Conservation (phyloP, 1,140 invertebrate genomes). For the Chymomyza costata region DNA sequence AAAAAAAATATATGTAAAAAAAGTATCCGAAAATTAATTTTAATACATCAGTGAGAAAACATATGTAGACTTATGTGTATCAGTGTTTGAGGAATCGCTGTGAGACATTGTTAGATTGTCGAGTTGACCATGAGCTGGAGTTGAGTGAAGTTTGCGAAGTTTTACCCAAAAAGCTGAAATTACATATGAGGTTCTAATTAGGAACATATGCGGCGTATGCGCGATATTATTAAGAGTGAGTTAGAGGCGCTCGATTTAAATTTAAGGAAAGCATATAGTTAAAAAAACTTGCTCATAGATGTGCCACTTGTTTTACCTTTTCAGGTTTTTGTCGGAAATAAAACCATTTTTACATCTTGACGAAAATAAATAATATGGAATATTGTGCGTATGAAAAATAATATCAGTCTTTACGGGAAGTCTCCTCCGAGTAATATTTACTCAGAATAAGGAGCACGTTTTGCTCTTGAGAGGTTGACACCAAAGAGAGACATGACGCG, state of each 20-base stretch:
- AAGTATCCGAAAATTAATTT: constrained; percentile 1
- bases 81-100: not conserved
- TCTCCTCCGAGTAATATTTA: no score
- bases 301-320: no score
- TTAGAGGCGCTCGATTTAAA: not conserved
- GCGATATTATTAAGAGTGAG: not conserved
- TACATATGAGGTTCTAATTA: constrained; percentile 1
- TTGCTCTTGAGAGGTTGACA: no score
- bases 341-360: not conserved
- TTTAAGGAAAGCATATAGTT: not conserved
- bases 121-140: no score
- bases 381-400: no score
- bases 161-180: not conserved
- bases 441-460: no score
- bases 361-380: not conserved
- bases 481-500: no score
- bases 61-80: not conserved
- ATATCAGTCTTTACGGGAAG: no score
- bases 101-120: no score
- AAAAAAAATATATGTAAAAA: not conserved
- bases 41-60: not conserved
- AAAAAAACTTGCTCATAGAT: no score
- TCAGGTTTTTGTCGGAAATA: not conserved
- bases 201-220: not conserved
- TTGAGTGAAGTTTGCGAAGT: not conserved